Base-by-base conservation (phyloP, 2,888 invertebrate genomes). In the Cantharis rustica region DNA sequence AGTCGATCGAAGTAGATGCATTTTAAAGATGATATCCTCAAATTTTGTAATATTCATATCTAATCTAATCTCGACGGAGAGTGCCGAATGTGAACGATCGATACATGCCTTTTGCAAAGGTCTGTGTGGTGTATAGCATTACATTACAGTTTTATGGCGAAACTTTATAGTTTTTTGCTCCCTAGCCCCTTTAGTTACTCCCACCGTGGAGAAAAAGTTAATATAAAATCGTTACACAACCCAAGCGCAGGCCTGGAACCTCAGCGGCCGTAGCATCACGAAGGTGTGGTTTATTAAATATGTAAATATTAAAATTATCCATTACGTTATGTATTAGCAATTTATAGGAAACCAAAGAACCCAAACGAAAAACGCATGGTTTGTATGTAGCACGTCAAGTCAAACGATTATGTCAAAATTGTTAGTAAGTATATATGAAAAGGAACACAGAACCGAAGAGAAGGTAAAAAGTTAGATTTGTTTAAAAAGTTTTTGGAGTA, bases 111-210 rank as follows among this genome's bases (percentile, higher is more conserved):
- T 72, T 75, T 72, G 69, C 70, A 75, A 75, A 71, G 79, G 72
- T 79, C 81, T 77, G 82, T 82, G 81, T 83, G 82, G 84, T 83
- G 83, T 84, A 82, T 75, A 78, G 78, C 73, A 78, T 78, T 75
- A 84, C 84, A 84, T 85, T 84, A 85, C 84, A 84, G 84, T 85
- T 85, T 85, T 85, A 85, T 84, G 83, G 83, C 82, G 81, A 85
- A 84, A 84, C 80, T 85, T 85, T 84, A 85, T 84, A 84, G 85
- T 85, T 85, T 85, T 84, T 83, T 82, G 80, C 79, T 80, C 76
- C 79, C 78, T 64, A 71, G 78, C 68, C 72, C 74, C 78, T 75
- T 70, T 78, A 78, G 75, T 75, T 78, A 75, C 73, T 75, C 75
- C 78, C 73, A 73, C 75, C 73, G 74, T 75, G 72, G 75, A 73